Conservation (phyloP, 1,140 invertebrate genomes). For the Euura lappo region DNA sequence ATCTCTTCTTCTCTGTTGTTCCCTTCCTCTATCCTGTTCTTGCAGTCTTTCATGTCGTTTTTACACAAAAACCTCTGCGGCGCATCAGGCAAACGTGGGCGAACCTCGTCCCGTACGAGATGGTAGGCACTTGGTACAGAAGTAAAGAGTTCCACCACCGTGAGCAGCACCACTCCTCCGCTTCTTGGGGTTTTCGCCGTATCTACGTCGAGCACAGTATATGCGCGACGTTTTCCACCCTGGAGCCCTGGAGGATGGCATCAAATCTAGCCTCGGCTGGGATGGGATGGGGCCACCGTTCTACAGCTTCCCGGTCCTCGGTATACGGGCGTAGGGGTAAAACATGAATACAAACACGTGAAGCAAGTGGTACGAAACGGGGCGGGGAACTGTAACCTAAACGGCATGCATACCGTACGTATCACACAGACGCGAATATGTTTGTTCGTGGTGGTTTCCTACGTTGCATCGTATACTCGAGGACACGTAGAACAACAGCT, state of each 20-base stretch:
- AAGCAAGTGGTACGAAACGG: not conserved
- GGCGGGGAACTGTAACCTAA: not conserved
- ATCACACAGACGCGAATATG: not conserved
- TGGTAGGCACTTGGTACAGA: no score
- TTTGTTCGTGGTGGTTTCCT: not conserved
- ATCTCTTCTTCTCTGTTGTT: no score
- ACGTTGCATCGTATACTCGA: not conserved
- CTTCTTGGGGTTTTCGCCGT: no score
- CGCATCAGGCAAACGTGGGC: no score
- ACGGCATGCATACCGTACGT: not conserved
- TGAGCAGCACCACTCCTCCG: no score
- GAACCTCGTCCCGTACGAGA: no score
- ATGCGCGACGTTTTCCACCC: not conserved
- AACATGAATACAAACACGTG: slow-evolving; percentile 5
- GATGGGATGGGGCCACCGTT: not conserved
- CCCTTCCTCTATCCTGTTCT: no score
- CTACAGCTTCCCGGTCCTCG: not conserved
- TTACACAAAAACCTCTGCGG: no score
- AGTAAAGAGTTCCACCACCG: not conserved
- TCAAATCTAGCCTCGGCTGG: not conserved
- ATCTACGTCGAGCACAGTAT: no score
- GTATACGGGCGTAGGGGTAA: not conserved
- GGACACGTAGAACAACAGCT: not conserved
- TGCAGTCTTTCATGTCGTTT: no score
- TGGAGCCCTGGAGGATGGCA: not conserved